A percentile compares a stretch with the other conserved stretches of the same genome.
Evolutionary conservation across 30 jellyfish, hydroid and myxozoan species (phyloP).

Genomic region (Haliclystus octoradiatus): DNA sequence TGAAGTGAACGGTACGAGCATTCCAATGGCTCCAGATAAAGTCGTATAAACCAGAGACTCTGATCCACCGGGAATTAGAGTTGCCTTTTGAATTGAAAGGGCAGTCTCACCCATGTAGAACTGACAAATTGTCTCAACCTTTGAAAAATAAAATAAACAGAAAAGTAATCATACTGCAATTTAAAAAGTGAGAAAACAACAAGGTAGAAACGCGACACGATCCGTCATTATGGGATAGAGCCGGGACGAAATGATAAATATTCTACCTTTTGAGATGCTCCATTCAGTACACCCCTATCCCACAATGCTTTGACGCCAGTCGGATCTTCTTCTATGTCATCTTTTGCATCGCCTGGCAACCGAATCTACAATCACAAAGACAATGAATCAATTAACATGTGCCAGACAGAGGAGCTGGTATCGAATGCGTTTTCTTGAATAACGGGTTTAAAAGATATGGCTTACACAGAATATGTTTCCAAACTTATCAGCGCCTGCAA

Average conservation of each 20-base stretch:
- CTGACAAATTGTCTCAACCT: slow-evolving; percentile 63
- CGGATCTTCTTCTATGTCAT: slow-evolving; percentile 98
- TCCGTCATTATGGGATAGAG: slow-evolving; percentile 2
- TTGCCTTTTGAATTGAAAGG: slow-evolving; percentile 76
- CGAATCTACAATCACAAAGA: slow-evolving; percentile 22
- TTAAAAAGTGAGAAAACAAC: slow-evolving; percentile 10
- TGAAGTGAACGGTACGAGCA: slow-evolving; percentile 92
- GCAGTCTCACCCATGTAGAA: slow-evolving; percentile 84
- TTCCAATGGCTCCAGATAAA: slow-evolving; percentile 87
- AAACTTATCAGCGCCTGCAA: slow-evolving; percentile 97
- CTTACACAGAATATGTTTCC: slow-evolving; percentile 81
- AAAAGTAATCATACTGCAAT: neutral
- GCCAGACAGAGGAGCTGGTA: neutral
- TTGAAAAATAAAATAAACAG: neutral
- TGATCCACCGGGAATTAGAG: slow-evolving; percentile 95
- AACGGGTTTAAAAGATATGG: neutral
- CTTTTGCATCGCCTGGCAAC: slow-evolving; percentile 83
- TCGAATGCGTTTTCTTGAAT: neutral
- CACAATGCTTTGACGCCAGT: slow-evolving; percentile 97
- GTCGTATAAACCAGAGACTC: slow-evolving; percentile 93
- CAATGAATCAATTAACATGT: neutral
- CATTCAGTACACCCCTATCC: slow-evolving; percentile 96
- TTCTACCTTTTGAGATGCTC: slow-evolving; percentile 97
- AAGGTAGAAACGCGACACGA: slow-evolving; percentile 22
- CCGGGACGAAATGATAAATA: too few species aligned